Evolutionary conservation across 2,113 vertebrate species (phyloP).

Genomic region (Rhinolophus ferrumequinum): DNA sequence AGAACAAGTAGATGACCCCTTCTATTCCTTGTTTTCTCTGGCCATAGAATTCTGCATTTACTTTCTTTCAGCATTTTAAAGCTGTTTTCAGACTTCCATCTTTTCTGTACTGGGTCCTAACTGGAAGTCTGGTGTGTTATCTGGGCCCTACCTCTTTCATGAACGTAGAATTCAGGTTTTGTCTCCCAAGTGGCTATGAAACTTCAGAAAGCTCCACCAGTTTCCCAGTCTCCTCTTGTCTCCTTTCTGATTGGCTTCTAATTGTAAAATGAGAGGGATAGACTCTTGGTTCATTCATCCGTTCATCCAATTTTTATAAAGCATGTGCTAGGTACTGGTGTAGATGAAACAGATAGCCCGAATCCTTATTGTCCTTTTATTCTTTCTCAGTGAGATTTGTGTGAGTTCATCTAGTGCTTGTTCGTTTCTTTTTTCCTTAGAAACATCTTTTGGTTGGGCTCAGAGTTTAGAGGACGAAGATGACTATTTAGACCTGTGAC

Average conservation of each 20-base stretch:
- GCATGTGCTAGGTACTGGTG: background rate
- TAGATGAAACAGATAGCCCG: background rate
- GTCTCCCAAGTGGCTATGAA: background rate
- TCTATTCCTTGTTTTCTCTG: background rate
- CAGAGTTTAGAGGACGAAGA: conserved; percentile 40
- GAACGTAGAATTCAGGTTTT: background rate
- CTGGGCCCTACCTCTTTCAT: background rate
- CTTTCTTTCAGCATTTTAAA: background rate
- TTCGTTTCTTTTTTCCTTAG: background rate
- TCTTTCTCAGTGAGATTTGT: background rate
- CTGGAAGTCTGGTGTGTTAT: background rate
- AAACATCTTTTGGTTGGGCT: conserved; percentile 39
- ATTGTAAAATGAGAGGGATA: background rate
- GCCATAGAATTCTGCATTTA: background rate
- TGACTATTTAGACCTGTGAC: conserved; percentile 50
- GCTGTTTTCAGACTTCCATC: background rate
- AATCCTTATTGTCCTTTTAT: background rate
- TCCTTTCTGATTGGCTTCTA: background rate
- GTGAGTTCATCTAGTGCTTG: background rate
- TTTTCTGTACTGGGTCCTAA: background rate
- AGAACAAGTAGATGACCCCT: background rate
- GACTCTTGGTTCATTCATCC: background rate
- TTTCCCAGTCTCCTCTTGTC: background rate
- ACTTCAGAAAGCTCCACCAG: background rate
- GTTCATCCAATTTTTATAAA: background rate